These are phyloP conservation scores for Okamejei kenojei DNA, from an alignment of 2,797 vertebrate genomes.

Conservation along the genomic window DNA sequence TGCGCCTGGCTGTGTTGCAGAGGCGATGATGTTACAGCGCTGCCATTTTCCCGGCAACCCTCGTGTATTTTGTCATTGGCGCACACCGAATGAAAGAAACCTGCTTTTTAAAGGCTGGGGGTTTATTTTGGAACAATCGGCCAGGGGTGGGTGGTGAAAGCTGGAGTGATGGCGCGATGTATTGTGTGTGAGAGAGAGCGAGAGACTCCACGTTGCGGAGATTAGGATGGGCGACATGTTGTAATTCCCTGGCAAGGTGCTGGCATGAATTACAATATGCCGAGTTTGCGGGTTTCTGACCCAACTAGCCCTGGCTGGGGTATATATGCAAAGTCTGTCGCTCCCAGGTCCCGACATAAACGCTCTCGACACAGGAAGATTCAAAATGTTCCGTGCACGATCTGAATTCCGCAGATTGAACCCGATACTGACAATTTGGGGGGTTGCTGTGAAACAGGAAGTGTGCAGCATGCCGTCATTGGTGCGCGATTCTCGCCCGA, in stretches of 20 bases:
- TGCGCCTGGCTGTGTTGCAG: neutral
- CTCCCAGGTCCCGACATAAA: neutral
- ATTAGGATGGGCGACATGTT: constrained; percentile 21
- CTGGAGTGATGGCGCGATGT: no score
- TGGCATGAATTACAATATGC: neutral
- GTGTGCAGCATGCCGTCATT: no score
- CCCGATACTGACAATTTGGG: neutral
- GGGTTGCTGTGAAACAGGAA: no score
- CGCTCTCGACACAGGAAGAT: no score
- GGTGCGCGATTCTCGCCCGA: neutral
- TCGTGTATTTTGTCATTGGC: neutral
- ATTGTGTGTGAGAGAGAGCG: no score
- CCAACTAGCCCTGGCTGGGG: neutral
- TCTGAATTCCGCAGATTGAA: neutral
- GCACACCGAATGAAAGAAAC: neutral
- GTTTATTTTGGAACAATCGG: no score
- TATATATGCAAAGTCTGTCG: neutral
- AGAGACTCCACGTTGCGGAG: neutral
- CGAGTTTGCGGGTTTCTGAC: no score
- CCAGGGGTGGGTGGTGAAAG: no score
- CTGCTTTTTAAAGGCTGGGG: no score
- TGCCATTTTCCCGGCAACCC: constrained; percentile 8
- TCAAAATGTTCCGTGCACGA: neutral
- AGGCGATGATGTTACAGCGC: neutral
- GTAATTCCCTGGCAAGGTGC: neutral